Conservation (phyloP, 2,113 vertebrate species). For the Grantiella picta region DNA sequence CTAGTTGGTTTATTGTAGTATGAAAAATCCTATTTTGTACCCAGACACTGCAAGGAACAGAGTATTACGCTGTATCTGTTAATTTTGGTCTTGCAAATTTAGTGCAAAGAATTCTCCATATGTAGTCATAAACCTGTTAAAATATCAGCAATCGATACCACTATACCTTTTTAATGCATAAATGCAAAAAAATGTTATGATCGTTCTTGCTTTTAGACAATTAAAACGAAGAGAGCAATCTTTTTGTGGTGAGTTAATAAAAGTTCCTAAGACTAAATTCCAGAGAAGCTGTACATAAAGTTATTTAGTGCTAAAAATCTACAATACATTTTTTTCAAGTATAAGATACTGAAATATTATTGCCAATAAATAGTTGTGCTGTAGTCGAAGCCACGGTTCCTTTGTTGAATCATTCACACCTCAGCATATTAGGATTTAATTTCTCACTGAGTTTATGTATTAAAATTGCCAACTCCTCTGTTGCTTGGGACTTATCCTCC, state of each 20-base stretch:
- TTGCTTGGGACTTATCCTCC: constrained; percentile 88
- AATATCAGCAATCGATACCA: constrained; percentile 33
- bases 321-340: constrained; percentile 77
- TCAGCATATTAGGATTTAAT: constrained; percentile 72
- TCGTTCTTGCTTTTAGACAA: constrained; percentile 36
- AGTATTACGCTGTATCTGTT: neutral
- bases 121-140: constrained; percentile 41
- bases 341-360: constrained; percentile 78
- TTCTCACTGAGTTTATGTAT: constrained; percentile 89
- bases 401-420: constrained; percentile 70
- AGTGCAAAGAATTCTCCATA: constrained; percentile 50
- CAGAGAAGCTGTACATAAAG: constrained; percentile 72
- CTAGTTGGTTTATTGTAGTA: neutral
- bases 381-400: constrained; percentile 35
- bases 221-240: constrained; percentile 35
- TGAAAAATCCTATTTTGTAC: neutral
- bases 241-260: constrained; percentile 53
- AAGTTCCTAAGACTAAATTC: constrained; percentile 63
- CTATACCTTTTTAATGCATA: neutral
- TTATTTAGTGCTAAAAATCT: constrained; percentile 70
- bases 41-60: neutral
- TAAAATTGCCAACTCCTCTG: constrained; percentile 82
- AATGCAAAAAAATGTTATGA: neutral
- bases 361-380: constrained; percentile 79
- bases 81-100: constrained; percentile 25